Evolutionary conservation across 1,140 invertebrate species (phyloP).

Genomic region (Coenobita brevimanus): DNA sequence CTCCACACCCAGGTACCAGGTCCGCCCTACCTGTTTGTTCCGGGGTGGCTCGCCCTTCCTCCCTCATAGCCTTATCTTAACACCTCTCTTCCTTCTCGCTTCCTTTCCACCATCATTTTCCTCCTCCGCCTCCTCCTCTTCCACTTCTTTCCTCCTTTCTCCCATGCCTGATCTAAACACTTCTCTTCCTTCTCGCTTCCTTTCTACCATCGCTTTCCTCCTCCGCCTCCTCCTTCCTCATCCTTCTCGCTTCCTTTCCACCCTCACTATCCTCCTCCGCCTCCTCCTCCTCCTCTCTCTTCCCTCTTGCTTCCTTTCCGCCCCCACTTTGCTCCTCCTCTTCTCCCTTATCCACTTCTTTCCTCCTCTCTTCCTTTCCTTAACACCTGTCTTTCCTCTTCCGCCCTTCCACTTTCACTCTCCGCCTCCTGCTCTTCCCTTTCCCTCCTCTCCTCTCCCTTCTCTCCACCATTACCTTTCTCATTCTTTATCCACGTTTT

Average conservation of each 20-base stretch:
- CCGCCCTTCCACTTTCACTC: no score
- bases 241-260: background rate
- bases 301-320: background rate
- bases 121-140: background rate
- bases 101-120: background rate
- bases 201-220: background rate
- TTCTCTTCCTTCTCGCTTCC: background rate
- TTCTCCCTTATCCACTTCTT: no score
- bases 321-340: no score
- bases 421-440: no score
- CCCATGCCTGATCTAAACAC: background rate
- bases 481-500: no score
- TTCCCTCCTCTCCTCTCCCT: no score
- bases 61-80: slow-evolving; percentile 12
- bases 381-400: no score
- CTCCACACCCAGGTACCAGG: slow-evolving; percentile 26
- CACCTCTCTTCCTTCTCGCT: background rate
- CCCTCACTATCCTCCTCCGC: background rate
- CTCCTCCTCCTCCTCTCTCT: background rate
- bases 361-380: no score
- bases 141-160: background rate
- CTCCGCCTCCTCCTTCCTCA: background rate
- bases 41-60: slow-evolving; percentile 41
- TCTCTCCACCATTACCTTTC: no score
- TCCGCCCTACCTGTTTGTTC: slow-evolving; percentile 41